These are phyloP conservation scores for Yoshiicerus persimilis DNA, from an alignment of 1,140 invertebrate genomes.

Conservation along the genomic window DNA sequence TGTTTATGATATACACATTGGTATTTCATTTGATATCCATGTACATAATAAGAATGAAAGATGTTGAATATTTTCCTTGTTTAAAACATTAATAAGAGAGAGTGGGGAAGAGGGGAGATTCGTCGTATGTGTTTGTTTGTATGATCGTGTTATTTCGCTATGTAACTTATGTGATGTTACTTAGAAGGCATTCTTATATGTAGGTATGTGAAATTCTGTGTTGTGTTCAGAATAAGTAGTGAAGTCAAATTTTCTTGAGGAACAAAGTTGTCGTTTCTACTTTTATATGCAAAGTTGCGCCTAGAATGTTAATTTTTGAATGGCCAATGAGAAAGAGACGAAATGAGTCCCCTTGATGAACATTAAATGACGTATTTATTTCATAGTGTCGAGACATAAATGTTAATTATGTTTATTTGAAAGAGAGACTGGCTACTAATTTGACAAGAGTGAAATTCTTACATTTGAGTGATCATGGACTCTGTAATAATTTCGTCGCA, in stretches of 20 bases:
- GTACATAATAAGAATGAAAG: slow-evolving; percentile 7
- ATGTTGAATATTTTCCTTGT: slow-evolving; percentile 5
- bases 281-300: slow-evolving; percentile 27
- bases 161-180: background rate
- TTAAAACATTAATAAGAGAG: background rate
- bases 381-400: slow-evolving; percentile 40
- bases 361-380: slow-evolving; percentile 38
- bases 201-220: background rate
- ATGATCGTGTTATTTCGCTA: background rate
- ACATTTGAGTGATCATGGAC: slow-evolving; percentile 25
- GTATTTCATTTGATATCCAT: background rate
- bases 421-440: slow-evolving; percentile 36
- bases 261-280: background rate
- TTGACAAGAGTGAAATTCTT: slow-evolving; percentile 38
- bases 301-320: slow-evolving; percentile 38
- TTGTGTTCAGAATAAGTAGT: background rate
- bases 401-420: slow-evolving; percentile 42
- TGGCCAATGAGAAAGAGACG: slow-evolving; percentile 35
- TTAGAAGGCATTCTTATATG: background rate
- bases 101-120: background rate
- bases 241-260: background rate
- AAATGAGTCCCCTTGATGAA: slow-evolving; percentile 34
- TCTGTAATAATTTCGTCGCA: slow-evolving; percentile 38
- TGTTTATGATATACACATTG: background rate
- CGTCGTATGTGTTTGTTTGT: background rate